Evolutionary conservation across 2,888 invertebrate genomes (phyloP).

Genomic region (Pollenia labialis): DNA sequence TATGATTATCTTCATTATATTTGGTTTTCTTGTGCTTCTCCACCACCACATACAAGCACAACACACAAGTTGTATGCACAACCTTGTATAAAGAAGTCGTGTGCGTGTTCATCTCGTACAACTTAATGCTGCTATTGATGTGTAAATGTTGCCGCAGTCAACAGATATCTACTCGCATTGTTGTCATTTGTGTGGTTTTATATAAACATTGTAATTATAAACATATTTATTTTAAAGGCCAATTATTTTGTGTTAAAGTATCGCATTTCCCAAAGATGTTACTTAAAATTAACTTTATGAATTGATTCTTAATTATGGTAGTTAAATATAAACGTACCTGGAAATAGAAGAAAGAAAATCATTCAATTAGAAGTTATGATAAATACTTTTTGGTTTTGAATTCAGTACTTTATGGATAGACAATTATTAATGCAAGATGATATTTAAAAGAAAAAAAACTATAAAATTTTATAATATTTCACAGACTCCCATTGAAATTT

Average conservation of each 20-base stretch:
- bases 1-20: constrained; percentile 37
- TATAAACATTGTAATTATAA: constrained; percentile 39
- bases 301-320: constrained; percentile 16
- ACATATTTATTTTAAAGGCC: constrained; percentile 39
- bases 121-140: constrained; percentile 34
- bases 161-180: neutral
- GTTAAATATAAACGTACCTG: constrained; percentile 31
- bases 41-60: neutral
- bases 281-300: constrained; percentile 3
- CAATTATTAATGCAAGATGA: neutral
- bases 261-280: constrained; percentile 15
- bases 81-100: constrained; percentile 7
- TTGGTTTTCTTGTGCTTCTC: constrained; percentile 21
- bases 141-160: constrained; percentile 20
- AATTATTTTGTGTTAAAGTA: constrained; percentile 25
- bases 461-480: too few relatives aligned
- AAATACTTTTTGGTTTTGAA: neutral
- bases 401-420: neutral
- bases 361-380: neutral
- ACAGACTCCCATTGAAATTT: too few relatives aligned
- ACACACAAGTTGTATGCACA: constrained; percentile 8
- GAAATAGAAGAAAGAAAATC: constrained; percentile 5
- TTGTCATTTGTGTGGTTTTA: constrained; percentile 40
- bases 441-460: too few relatives aligned
- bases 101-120: constrained; percentile 30